phyloP scores from a whole-genome alignment of 2,797 vertebrate species.

The Neolamprologus multifasciatus region DNA sequence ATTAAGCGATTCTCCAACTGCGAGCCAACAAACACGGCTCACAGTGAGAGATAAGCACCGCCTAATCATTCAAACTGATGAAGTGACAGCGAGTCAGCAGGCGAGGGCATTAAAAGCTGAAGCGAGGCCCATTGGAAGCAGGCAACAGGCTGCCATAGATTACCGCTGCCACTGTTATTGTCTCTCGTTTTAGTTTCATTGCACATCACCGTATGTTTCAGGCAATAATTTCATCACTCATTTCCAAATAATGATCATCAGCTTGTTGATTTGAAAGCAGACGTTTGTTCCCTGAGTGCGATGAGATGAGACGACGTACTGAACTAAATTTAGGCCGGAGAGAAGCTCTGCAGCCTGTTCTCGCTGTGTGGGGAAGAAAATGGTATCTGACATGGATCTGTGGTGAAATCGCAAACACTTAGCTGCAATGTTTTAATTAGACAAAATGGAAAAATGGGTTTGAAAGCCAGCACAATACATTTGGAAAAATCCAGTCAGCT shows the following conservation, averaged over 20 bases:
- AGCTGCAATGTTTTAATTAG: neutral
- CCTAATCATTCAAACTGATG: constrained; percentile 3
- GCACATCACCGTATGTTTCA: constrained; percentile 37
- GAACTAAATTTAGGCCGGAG: neutral
- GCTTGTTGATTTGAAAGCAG: constrained; percentile 26
- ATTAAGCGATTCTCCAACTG: neutral
- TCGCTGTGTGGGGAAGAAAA: neutral
- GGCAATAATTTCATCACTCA: constrained; percentile 33
- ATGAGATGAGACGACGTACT: neutral
- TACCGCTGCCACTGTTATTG: constrained; percentile 19
- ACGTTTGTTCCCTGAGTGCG: neutral
- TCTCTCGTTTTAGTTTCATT: constrained; percentile 15
- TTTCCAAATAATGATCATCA: constrained; percentile 37
- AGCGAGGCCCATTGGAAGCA: constrained; percentile 5
- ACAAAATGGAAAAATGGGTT: neutral
- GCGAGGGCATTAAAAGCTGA: constrained; percentile 2
- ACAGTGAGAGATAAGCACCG: neutral
- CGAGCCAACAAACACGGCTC: neutral
- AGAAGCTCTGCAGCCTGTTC: neutral
- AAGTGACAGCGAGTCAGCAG: constrained; percentile 25
- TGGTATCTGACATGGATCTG: neutral
- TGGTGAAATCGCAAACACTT: neutral
- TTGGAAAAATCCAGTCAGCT: neutral
- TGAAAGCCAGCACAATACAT: neutral
- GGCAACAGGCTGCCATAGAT: constrained; percentile 13